These are phyloP conservation scores for Ceriagrion tenellum DNA, from an alignment of 2,888 invertebrate species.

Conservation along the genomic window DNA sequence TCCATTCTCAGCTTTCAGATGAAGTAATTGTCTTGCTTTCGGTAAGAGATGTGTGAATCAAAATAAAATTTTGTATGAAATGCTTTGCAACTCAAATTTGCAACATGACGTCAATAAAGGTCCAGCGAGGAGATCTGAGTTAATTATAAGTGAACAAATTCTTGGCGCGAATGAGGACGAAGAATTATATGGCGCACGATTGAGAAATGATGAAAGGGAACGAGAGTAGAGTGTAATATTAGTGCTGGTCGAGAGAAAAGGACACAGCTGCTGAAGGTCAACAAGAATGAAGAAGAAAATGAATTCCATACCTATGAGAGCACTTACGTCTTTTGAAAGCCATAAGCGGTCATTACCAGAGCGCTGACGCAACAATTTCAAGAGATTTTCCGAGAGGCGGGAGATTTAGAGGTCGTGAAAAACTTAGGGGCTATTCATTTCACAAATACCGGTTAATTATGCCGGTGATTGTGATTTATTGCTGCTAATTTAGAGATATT, in stretches of 20 bases:
- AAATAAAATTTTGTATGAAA: too few species aligned
- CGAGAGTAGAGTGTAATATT: background rate
- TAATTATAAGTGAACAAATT: background rate
- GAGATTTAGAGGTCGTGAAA: background rate
- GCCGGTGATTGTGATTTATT: background rate
- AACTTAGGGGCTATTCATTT: background rate
- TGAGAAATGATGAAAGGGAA: background rate
- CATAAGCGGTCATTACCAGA: background rate
- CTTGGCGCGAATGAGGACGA: background rate
- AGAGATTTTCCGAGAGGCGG: background rate
- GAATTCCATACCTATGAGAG: background rate
- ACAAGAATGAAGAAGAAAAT: background rate
- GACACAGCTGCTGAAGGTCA: too few species aligned
- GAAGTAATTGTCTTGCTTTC: too few species aligned
- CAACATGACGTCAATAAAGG: background rate
- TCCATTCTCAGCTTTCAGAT: too few species aligned
- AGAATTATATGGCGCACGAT: background rate
- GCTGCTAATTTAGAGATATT: background rate
- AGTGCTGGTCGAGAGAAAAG: background rate
- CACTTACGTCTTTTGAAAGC: background rate
- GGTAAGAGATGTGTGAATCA: too few species aligned
- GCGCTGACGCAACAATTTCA: background rate
- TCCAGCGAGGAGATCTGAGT: background rate
- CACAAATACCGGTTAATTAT: background rate
- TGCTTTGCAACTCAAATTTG: too few species aligned